A percentile compares a stretch with the other conserved stretches of the same genome.
Conservation (phyloP, 2,113 vertebrate species). For the Pipra filicauda region DNA sequence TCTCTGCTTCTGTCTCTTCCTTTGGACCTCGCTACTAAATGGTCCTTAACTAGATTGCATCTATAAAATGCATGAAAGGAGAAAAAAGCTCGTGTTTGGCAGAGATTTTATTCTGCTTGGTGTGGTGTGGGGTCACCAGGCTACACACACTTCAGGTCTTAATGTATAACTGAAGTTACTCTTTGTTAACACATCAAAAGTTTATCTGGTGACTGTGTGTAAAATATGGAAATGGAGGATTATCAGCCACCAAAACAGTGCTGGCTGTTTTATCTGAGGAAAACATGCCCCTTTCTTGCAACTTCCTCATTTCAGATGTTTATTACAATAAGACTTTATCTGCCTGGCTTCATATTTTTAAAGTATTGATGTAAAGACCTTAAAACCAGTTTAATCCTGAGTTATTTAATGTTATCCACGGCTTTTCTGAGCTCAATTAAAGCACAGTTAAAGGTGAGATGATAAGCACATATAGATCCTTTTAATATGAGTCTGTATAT, state of each 20-base stretch:
- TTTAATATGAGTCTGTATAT: background rate
- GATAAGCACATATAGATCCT: background rate
- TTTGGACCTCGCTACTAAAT: background rate
- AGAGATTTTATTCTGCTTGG: background rate
- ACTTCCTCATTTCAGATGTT: conserved; percentile 56
- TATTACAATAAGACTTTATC: background rate
- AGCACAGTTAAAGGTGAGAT: background rate
- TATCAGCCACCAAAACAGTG: background rate
- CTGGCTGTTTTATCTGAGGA: conserved; percentile 22
- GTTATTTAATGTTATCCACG: background rate
- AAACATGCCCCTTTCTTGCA: background rate
- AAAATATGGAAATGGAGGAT: background rate
- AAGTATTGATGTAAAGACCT: background rate
- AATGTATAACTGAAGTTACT: background rate
- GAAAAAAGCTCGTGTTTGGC: background rate
- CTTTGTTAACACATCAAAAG: background rate
- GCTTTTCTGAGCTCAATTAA: background rate
- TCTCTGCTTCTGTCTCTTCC: background rate
- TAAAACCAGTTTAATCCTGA: background rate
- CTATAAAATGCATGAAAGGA: background rate
- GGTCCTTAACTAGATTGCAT: background rate
- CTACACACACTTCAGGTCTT: background rate
- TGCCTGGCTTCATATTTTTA: background rate
- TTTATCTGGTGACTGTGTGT: background rate
- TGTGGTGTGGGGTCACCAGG: background rate